Conservation (phyloP, 2,888 invertebrate species). For the Noctua comes region DNA sequence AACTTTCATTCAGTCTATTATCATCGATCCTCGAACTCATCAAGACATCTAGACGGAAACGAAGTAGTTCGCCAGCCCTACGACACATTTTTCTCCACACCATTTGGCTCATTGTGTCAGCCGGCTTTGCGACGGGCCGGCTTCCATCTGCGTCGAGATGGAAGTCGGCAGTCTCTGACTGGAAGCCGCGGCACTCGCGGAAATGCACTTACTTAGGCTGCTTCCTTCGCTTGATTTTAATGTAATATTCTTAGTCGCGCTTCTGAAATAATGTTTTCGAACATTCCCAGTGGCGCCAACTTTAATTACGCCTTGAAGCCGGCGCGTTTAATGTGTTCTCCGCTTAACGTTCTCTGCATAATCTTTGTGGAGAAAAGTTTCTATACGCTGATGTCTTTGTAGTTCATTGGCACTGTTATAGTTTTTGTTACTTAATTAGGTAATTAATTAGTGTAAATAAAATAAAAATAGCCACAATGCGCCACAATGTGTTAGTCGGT, state of each 20-base stretch:
- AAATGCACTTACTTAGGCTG: conserved; percentile 77
- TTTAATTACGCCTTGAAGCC: conserved; percentile 70
- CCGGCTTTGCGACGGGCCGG: conserved; percentile 50
- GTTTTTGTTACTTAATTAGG: conserved; percentile 35
- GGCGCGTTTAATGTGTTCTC: conserved; percentile 68
- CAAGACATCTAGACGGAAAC: not conserved
- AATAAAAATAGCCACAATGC: no score
- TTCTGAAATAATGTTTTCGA: conserved; percentile 73
- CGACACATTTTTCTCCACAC: conserved; percentile 71
- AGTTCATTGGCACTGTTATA: conserved; percentile 58
- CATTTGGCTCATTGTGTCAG: conserved; percentile 72
- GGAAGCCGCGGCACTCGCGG: conserved; percentile 65
- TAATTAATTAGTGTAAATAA: no score
- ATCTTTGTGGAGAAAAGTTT: conserved; percentile 64
- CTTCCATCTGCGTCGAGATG: conserved; percentile 62
- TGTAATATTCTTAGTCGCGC: conserved; percentile 74
- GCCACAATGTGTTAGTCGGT: no score
- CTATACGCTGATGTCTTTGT: conserved; percentile 63
- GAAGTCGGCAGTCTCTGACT: conserved; percentile 59
- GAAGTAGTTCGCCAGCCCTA: conserved; percentile 53
- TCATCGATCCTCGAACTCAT: not conserved
- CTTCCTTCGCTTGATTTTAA: conserved; percentile 74
- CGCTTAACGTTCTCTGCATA: conserved; percentile 67
- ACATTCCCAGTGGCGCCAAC: conserved; percentile 69
- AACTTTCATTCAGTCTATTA: not conserved